Percentiles rank a stretch among this genome's conserved stretches.
Evolutionary conservation across 2,113 vertebrate genomes (phyloP).

Genomic region (Cololabis saira): DNA sequence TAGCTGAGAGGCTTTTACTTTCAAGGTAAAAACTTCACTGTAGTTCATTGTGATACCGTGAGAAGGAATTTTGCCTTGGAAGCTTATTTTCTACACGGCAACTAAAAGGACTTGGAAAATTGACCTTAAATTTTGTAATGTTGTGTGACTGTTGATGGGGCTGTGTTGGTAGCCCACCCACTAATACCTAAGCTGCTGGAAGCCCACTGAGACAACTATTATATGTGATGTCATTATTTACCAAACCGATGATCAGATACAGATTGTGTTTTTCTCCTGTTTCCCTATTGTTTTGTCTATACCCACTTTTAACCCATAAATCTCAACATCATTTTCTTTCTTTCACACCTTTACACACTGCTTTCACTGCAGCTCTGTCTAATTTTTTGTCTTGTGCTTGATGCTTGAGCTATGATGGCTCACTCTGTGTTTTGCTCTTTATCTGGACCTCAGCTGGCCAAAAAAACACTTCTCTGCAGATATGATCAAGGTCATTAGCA

Average conservation of each 20-base stretch:
- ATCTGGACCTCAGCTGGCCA: constrained; percentile 32
- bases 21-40: too few species aligned
- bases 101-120: neutral
- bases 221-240: neutral
- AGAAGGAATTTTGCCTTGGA: neutral
- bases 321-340: constrained; percentile 21
- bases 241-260: neutral
- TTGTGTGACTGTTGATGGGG: constrained; percentile 13
- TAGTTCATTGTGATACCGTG: too few species aligned
- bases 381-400: constrained; percentile 14
- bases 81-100: neutral
- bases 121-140: neutral
- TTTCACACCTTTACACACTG: constrained; percentile 18
- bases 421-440: constrained; percentile 34
- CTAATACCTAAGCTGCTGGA: neutral
- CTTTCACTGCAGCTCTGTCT: constrained; percentile 31
- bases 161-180: neutral
- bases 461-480: constrained; percentile 64
- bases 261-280: neutral
- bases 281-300: constrained; percentile 4
- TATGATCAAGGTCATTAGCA: constrained; percentile 74
- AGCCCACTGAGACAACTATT: neutral
- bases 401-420: constrained; percentile 27
- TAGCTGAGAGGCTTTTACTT: neutral
- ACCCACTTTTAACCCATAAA: constrained; percentile 18